These are phyloP conservation scores for Babylonia areolata DNA, from an alignment of 1,140 invertebrate genomes.

Conservation along the genomic window DNA sequence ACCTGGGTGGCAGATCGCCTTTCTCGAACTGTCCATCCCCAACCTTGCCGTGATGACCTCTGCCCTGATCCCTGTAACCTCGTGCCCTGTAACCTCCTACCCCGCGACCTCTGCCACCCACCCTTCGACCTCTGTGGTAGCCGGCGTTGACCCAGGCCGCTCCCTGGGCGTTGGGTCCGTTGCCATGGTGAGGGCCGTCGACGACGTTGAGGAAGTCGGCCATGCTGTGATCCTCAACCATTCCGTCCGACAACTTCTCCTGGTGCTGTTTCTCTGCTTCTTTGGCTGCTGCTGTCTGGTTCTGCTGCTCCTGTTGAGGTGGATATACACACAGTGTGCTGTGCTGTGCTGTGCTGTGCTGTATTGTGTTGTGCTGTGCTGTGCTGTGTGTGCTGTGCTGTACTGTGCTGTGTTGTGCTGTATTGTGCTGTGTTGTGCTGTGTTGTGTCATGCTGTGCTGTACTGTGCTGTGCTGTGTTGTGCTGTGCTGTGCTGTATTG, in stretches of 20 bases:
- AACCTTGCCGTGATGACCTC: neutral
- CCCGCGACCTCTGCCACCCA: neutral
- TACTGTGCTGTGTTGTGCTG: too few species aligned
- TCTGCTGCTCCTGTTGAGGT: neutral
- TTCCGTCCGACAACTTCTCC: constrained; percentile 25
- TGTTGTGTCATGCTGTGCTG: too few species aligned
- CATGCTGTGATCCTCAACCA: constrained; percentile 20
- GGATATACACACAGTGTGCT: neutral
- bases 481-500: too few species aligned
- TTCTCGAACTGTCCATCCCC: constrained; percentile 26
- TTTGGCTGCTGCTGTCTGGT: neutral
- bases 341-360: too few species aligned
- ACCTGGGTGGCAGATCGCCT: constrained; percentile 29
- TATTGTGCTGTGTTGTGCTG: too few species aligned
- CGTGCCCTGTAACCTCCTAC: neutral
- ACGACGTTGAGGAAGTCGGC: constrained; percentile 24
- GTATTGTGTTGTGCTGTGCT: too few species aligned
- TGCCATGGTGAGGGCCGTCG: neutral
- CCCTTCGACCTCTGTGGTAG: neutral
- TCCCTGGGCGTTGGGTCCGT: neutral
- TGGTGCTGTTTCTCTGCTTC: constrained; percentile 31
- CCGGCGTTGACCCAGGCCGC: neutral
- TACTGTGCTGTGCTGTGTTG: too few species aligned
- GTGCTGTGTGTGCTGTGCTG: too few species aligned
- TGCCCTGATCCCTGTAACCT: neutral